Base-by-base conservation (phyloP, 2,113 vertebrate species). In the Phalacrocorax aristotelis region DNA sequence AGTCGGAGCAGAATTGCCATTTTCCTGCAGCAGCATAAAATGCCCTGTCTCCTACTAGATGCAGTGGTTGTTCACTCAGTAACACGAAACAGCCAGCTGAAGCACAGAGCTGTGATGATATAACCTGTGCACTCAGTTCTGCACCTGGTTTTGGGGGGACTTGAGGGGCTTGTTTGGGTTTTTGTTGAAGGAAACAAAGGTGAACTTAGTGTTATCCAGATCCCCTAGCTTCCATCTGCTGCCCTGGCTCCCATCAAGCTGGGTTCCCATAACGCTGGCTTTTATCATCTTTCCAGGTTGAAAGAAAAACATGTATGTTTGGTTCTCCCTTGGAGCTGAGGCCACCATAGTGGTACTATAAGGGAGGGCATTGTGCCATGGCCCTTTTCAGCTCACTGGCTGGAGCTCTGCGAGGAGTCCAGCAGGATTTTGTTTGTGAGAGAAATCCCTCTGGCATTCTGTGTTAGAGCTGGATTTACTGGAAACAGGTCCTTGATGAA, bases 401-500 rank as follows among this genome's bases (percentile, higher is more conserved):
- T 70, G 68, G 64, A 69, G 58, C 12, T 3, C 79, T 93, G 22
- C 1, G 7, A 90, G 71, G 46, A 66, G 64, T 34, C 83, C 88
- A 89, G 72, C 76, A 89, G 70, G 3, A 0, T 52, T 89, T 44
- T 83, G 19, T 72, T 83, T 83, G 62, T 49, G 46, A 74, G 68
- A 89, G 76, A 93, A 95, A 78, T 51, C 83, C 83, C 79, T 82
- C 72, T 81, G 95, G 83, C 62, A 44, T 62, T 83, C 75, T 75
- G 42, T 42, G 46, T 57, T 70, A 51, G 49, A 80, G 88, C 46
- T 66, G 90, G 79, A 60, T 94, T 96, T 95, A 89, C 90, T 96
- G 90, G 72, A 89, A 93, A 40, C 60, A 55, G 72, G 79, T 86
- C 64, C 58, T 83, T 81, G 82, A 51, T 90, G 88, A 89, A 96